Conservation (phyloP, 2,888 invertebrate species). For the Pimpla rufipes region DNA sequence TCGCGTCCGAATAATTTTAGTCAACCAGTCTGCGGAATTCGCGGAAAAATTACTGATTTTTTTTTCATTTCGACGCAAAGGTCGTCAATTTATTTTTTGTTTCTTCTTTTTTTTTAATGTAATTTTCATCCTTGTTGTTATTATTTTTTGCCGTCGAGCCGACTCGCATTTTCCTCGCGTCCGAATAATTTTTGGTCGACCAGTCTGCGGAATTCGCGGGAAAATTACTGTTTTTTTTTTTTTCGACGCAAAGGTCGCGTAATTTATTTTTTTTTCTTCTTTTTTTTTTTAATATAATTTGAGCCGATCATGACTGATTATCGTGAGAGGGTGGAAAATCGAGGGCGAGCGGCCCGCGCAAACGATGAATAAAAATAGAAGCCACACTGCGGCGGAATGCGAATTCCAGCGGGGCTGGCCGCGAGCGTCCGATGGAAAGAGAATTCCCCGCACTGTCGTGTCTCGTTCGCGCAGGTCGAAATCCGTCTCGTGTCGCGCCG, state of each 20-base stretch:
- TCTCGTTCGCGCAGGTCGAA: background rate
- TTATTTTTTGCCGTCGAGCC: background rate
- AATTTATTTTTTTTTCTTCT: background rate
- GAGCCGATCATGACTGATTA: background rate
- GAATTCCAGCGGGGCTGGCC: too few relatives aligned
- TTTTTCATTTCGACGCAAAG: background rate
- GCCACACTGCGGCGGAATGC: too few relatives aligned
- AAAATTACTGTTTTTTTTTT: background rate
- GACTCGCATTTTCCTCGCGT: background rate
- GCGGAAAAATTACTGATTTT: background rate
- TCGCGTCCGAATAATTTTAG: background rate
- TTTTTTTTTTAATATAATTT: constrained; percentile 9
- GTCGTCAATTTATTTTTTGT: background rate
- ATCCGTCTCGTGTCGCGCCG: background rate
- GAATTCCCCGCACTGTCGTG: background rate
- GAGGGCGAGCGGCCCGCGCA: too few relatives aligned
- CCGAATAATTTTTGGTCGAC: background rate
- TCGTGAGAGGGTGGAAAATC: too few relatives aligned
- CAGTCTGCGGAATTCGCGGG: background rate
- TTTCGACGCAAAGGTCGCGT: background rate
- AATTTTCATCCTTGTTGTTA: background rate
- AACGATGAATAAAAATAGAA: too few relatives aligned
- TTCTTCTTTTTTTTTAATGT: constrained; percentile 2
- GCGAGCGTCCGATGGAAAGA: background rate
- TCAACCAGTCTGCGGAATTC: background rate